phyloP scores from a whole-genome alignment of 2,888 invertebrate genomes.

The Congeria kusceri region DNA sequence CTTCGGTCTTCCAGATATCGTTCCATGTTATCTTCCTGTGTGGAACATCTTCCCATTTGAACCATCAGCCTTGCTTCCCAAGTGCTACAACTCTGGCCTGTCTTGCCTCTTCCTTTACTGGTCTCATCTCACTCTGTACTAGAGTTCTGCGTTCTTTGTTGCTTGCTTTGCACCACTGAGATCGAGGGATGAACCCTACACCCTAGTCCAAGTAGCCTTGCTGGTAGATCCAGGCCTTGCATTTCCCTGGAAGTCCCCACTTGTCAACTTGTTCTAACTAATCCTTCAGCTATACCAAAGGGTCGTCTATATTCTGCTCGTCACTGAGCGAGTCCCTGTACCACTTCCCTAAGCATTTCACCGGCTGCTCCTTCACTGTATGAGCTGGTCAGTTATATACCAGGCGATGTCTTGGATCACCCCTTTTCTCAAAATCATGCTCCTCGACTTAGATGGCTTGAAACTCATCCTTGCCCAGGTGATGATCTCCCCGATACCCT shows the following conservation, averaged over 20 bases:
- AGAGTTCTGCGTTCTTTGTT: too few relatives aligned
- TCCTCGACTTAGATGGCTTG: constrained; percentile 42
- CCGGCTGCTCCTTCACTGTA: constrained; percentile 44
- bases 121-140: too few relatives aligned
- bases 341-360: constrained; percentile 39
- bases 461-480: constrained; percentile 44
- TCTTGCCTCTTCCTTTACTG: too few relatives aligned
- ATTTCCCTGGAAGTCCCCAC: constrained; percentile 15
- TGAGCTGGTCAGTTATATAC: constrained; percentile 23
- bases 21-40: too few relatives aligned
- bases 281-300: neutral
- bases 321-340: constrained; percentile 8
- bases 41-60: too few relatives aligned
- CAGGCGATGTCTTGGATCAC: constrained; percentile 33
- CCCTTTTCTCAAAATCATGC: constrained; percentile 40
- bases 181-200: too few relatives aligned
- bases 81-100: too few relatives aligned
- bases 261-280: constrained; percentile 13
- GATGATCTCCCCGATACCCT: constrained; percentile 29
- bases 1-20: too few relatives aligned
- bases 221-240: constrained; percentile 31
- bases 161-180: too few relatives aligned
- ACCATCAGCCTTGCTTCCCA: too few relatives aligned
- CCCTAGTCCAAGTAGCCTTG: too few relatives aligned
- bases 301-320: neutral